Evolutionary conservation across 2,888 invertebrate genomes (phyloP).

Genomic region (Cheiracanthium punctorium): DNA sequence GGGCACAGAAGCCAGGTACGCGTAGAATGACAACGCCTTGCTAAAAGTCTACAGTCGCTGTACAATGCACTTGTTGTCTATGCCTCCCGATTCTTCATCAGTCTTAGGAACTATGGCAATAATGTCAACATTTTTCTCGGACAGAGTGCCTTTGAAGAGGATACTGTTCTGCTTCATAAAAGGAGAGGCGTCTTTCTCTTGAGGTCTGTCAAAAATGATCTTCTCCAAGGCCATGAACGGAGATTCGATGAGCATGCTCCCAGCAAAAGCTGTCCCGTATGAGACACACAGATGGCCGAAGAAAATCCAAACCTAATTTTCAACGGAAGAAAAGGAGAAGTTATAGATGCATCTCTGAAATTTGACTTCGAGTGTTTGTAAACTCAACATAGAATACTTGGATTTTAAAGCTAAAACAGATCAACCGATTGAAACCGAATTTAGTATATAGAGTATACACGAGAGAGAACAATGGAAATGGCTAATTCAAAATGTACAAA

Average conservation of each 20-base stretch:
- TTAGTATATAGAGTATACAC: too few relatives aligned
- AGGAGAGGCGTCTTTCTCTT: not conserved
- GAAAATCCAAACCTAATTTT: constrained; percentile 38
- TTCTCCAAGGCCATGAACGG: constrained; percentile 33
- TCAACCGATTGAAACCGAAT: too few relatives aligned
- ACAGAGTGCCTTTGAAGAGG: not conserved
- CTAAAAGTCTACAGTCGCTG: constrained; percentile 44
- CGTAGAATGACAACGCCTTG: too few relatives aligned
- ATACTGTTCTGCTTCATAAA: not conserved
- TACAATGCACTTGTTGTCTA: constrained; percentile 36
- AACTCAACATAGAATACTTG: too few relatives aligned
- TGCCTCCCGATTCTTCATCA: constrained; percentile 16
- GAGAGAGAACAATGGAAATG: too few relatives aligned
- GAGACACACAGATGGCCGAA: constrained; percentile 32
- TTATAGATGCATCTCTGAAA: too few relatives aligned
- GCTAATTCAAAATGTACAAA: too few relatives aligned
- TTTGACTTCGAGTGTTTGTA: too few relatives aligned
- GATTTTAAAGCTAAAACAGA: too few relatives aligned
- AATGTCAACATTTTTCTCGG: constrained; percentile 46
- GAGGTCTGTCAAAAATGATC: not conserved
- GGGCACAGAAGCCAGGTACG: too few relatives aligned
- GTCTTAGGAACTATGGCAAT: constrained; percentile 40
- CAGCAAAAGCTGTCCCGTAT: constrained; percentile 14
- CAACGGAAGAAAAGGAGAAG: too few relatives aligned
- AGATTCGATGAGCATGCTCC: constrained; percentile 26